These are phyloP conservation scores for Erpobdella octoculata DNA, from an alignment of 2,888 invertebrate species.

Conservation along the genomic window DNA sequence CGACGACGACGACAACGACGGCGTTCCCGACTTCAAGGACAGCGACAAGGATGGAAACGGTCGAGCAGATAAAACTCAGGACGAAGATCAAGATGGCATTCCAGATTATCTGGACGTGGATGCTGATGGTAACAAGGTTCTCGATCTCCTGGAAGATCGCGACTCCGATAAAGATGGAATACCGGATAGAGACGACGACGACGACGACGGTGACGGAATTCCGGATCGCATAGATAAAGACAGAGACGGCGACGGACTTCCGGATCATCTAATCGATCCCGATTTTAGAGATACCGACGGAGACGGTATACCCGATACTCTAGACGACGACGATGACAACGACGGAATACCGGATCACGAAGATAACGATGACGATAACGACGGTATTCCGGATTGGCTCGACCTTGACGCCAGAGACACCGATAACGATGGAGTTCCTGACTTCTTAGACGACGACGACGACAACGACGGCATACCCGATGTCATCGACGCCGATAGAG, in stretches of 20 bases:
- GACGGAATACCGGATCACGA: constrained; percentile 24
- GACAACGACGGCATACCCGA: constrained; percentile 32
- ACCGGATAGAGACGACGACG: constrained; percentile 25
- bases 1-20: constrained; percentile 32
- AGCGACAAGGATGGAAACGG: constrained; percentile 30
- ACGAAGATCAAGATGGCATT: constrained; percentile 33
- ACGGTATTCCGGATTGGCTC: constrained; percentile 26
- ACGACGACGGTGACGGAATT: constrained; percentile 31
- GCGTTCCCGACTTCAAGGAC: constrained; percentile 24
- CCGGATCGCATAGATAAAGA: constrained; percentile 25
- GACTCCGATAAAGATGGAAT: constrained; percentile 29
- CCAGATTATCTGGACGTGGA: constrained; percentile 27
- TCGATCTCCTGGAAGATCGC: constrained; percentile 14
- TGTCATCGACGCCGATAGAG: constrained; percentile 23
- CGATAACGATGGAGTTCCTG: constrained; percentile 26
- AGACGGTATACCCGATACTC: constrained; percentile 25
- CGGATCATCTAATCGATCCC: constrained; percentile 24
- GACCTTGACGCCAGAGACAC: constrained; percentile 28
- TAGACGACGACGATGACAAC: constrained; percentile 29
- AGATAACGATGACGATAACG: constrained; percentile 28
- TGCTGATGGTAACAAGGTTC: constrained; percentile 28
- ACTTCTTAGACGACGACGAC: constrained; percentile 30
- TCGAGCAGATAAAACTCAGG: constrained; percentile 31
- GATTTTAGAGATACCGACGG: constrained; percentile 30
- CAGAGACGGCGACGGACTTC: constrained; percentile 27